Base-by-base conservation (phyloP, 2,113 vertebrate species). In the Neotragus pygmaeus region DNA sequence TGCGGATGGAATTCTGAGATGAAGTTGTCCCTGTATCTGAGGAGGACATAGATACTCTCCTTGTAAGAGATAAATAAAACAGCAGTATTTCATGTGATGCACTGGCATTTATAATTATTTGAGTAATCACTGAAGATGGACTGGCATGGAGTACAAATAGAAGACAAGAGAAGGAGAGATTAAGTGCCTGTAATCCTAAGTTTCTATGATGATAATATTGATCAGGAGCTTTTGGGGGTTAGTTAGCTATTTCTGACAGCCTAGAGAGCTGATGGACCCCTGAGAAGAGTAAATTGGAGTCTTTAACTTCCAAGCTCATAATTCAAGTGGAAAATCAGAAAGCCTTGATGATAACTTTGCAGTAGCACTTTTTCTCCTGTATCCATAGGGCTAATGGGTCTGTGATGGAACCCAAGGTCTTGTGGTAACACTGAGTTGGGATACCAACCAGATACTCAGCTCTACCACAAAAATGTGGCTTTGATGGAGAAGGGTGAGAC, bases 281-380 rank as follows among this genome's bases (percentile, higher is more conserved):
- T n/a, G 30, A 92, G 16, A 94, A 90, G 30, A 1, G 88, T 14
- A 87, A 73, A 88, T 25, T 81, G 77, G 58, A 77, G 27, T 47
- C 53, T 87, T 95, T 84, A 64, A 91, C 28, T 86, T 51, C 7
- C 11, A 11, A 78, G 9, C 6, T 94, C 70, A 80, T 53, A 94
- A 60, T 13, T 91, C 84, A 89, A 96, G n/a, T 88, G 15, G 53
- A 94, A 95, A 90, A 84, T 88, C 28, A 58, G 91, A 73, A 95
- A 80, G 28, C 23, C 30, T 66, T 57, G 30, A 45, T 73, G 36
- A 88, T 23, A 43, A 49, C 33, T 90, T 80, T 62, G 53, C 5
- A 47, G 49, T 49, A 25, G 11, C 6, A 3, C 4, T n/a, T 90
- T 62, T 91, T 66, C 28, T 39, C 55, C 39, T 75, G 0, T 7